Conservation (phyloP, 2,113 vertebrate species). For the Etheostoma spectabile region DNA sequence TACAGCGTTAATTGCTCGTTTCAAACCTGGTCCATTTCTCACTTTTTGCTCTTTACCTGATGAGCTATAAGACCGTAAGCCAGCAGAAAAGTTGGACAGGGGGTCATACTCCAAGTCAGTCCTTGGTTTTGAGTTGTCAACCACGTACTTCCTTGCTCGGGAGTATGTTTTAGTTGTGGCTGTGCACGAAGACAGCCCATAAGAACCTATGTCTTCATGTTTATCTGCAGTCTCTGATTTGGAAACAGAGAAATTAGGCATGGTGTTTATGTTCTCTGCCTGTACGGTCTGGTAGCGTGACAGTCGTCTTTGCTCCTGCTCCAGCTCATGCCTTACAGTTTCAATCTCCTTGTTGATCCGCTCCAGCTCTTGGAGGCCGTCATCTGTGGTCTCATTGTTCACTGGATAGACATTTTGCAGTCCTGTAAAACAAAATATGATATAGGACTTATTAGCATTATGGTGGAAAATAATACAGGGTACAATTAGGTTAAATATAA, state of each 20-base stretch:
- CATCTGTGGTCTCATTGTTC: constrained; percentile 41
- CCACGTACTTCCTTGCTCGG: constrained; percentile 75
- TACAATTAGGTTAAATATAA: not conserved
- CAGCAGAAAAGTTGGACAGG: constrained; percentile 84
- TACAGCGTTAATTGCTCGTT: constrained; percentile 11
- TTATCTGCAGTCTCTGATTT: constrained; percentile 31
- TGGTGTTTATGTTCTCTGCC: constrained; percentile 21
- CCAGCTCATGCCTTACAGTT: constrained; percentile 80
- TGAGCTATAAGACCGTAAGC: constrained; percentile 65
- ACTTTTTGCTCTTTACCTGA: constrained; percentile 51
- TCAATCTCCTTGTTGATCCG: constrained; percentile 82
- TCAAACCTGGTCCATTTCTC: constrained; percentile 43
- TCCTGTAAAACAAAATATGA: constrained; percentile 44
- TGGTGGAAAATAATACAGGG: not conserved
- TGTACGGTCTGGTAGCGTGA: constrained; percentile 70
- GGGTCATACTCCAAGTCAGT: constrained; percentile 85
- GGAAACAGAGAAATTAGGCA: not conserved
- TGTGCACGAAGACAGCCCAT: constrained; percentile 20
- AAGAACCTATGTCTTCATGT: constrained; percentile 26
- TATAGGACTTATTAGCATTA: not conserved
- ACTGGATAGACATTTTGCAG: constrained; percentile 4
- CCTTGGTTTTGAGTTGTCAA: constrained; percentile 79
- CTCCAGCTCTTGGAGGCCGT: constrained; percentile 78
- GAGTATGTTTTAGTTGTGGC: not conserved
- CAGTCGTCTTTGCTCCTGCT: constrained; percentile 81